Percentiles rank a stretch among this genome's conserved stretches.
Evolutionary conservation across 2,797 vertebrate species (phyloP).

Genomic region (Helarctos malayanus): DNA sequence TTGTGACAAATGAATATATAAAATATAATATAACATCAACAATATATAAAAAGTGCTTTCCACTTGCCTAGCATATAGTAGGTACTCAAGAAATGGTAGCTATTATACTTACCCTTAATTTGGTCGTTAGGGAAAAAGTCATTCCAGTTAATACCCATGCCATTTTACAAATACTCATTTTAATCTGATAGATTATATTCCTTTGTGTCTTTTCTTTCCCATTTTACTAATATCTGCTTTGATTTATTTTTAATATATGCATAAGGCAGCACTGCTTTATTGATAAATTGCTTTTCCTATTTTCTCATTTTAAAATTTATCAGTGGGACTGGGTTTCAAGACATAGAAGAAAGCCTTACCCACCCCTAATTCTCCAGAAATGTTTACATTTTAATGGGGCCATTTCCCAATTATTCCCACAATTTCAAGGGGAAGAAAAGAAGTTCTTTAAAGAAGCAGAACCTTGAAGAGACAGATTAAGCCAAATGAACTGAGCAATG

Average conservation of each 20-base stretch:
- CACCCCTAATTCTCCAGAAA: background rate
- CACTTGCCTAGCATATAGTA: background rate
- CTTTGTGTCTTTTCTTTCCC: background rate
- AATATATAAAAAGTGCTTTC: background rate
- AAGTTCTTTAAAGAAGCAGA: conserved; percentile 9
- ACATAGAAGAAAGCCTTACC: background rate
- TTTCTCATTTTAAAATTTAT: conserved; percentile 19
- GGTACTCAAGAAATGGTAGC: background rate
- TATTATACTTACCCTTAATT: background rate
- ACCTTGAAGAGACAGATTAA: background rate
- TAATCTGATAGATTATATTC: background rate
- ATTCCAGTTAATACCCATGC: background rate
- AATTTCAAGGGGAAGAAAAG: conserved; percentile 40
- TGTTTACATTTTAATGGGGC: background rate
- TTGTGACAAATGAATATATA: background rate
- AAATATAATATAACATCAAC: background rate
- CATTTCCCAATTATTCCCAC: background rate
- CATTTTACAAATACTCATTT: background rate
- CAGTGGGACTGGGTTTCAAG: background rate
- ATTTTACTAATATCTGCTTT: background rate
- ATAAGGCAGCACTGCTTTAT: background rate
- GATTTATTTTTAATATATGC: conserved; percentile 2
- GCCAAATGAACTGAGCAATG: background rate
- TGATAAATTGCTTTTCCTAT: background rate
- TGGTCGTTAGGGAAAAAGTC: background rate